phyloP scores from a whole-genome alignment of 1,140 invertebrate species.

The Drosophila fuyamai region DNA sequence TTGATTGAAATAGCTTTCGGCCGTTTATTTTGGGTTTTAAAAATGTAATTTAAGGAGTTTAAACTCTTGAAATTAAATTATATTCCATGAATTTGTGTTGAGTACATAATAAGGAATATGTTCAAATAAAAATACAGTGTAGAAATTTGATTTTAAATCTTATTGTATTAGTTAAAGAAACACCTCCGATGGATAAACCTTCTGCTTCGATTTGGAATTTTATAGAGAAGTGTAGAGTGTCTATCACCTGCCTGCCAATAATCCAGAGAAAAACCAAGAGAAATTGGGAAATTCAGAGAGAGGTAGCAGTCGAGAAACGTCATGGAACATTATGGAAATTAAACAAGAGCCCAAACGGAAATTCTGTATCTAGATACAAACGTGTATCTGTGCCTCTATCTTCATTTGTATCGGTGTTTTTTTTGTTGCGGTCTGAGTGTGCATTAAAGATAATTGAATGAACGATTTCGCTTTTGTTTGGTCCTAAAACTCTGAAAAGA shows the following conservation, averaged over 20 bases:
- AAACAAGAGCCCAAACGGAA: conserved; percentile 48
- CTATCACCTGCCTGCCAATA: not conserved
- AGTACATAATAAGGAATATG: too few species aligned
- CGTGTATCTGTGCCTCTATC: conserved; percentile 13
- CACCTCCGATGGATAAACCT: too few species aligned
- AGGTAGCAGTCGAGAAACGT: conserved; percentile 27
- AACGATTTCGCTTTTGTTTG: conserved; percentile 38
- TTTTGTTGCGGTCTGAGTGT: conserved; percentile 7
- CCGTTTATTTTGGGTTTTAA: not conserved
- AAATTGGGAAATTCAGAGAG: not conserved
- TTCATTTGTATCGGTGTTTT: not conserved
- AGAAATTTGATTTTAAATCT: not conserved
- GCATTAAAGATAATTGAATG: conserved; percentile 65
- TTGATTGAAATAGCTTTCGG: not conserved
- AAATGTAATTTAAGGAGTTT: not conserved
- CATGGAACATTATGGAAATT: conserved; percentile 56
- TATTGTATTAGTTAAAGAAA: too few species aligned
- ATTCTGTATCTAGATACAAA: conserved; percentile 50
- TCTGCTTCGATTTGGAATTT: too few species aligned
- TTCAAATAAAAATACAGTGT: too few species aligned
- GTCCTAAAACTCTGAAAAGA: conserved; percentile 14
- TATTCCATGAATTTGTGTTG: too few species aligned
- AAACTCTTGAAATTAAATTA: too few species aligned
- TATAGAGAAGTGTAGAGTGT: not conserved
- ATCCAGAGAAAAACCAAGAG: not conserved